Percentiles rank a stretch among this genome's conserved stretches.
These are phyloP conservation scores for Arctopsyche grandis DNA, from an alignment of 1,140 invertebrate genomes.

Conservation along the genomic window DNA sequence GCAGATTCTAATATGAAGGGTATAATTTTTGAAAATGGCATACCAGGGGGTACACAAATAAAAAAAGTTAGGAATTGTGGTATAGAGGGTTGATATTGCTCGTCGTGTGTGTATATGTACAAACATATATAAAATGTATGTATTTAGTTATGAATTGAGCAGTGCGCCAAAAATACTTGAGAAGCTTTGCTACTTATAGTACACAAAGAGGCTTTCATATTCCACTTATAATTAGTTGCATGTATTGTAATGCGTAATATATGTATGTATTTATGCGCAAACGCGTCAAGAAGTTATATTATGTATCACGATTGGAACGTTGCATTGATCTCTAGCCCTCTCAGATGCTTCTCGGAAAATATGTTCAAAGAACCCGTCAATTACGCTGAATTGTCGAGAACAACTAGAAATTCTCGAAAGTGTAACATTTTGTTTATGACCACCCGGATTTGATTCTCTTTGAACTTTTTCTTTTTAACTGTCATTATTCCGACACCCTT, in stretches of 20 bases:
- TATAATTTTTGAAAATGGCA: too few relatives aligned
- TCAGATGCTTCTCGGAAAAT: too few relatives aligned
- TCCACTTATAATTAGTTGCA: neutral
- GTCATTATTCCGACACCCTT: neutral
- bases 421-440: neutral
- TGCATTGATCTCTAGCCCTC: too few relatives aligned
- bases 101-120: too few relatives aligned
- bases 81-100: too few relatives aligned
- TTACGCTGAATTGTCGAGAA: neutral
- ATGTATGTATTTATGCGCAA: neutral
- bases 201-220: conserved; percentile 1
- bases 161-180: neutral
- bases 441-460: neutral
- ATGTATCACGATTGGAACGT: too few relatives aligned
- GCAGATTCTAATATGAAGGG: too few relatives aligned
- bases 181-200: too few relatives aligned
- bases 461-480: conserved; percentile 20
- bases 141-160: too few relatives aligned
- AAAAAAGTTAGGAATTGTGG: too few relatives aligned
- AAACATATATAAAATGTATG: too few relatives aligned
- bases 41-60: too few relatives aligned
- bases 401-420: neutral
- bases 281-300: neutral
- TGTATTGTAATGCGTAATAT: neutral
- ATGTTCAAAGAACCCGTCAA: neutral